Evolutionary conservation across 2,113 vertebrate genomes (phyloP).

Genomic region (Pao palembangensis): DNA sequence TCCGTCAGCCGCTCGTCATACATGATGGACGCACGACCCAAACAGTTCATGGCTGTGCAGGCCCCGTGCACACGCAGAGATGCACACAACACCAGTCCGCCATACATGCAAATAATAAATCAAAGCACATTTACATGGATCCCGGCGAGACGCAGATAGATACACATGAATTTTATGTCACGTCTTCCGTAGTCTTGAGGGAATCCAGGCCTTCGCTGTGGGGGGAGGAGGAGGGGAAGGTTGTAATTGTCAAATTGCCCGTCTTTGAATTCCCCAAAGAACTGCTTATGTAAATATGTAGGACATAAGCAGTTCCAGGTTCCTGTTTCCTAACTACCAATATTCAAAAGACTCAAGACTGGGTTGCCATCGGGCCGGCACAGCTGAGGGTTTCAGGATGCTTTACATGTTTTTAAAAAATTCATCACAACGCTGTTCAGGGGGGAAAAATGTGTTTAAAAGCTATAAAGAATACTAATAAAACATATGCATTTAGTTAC

Average conservation of each 20-base stretch:
- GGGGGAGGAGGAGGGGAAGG: slow-evolving; percentile 3
- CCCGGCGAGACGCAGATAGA: slow-evolving; percentile 36
- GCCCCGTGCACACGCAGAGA: not conserved
- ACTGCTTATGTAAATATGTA: slow-evolving; percentile 65
- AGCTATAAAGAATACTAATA: no score
- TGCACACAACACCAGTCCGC: slow-evolving; percentile 13
- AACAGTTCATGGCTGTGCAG: no score
- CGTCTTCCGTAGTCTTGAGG: slow-evolving; percentile 43
- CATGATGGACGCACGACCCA: slow-evolving; percentile 37
- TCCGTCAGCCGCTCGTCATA: slow-evolving; percentile 60
- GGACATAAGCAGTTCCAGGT: slow-evolving; percentile 26
- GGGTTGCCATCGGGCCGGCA: no score
- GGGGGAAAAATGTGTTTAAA: no score
- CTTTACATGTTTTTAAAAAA: no score
- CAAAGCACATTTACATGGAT: slow-evolving; percentile 58
- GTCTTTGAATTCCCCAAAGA: slow-evolving; percentile 65
- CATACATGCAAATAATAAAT: slow-evolving; percentile 57
- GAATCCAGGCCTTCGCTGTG: slow-evolving; percentile 42
- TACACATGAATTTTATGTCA: slow-evolving; percentile 49
- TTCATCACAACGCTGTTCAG: no score
- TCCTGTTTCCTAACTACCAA: slow-evolving; percentile 10
- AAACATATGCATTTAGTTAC: no score
- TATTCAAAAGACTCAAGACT: slow-evolving; percentile 17
- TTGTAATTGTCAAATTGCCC: slow-evolving; percentile 64
- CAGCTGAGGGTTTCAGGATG: no score